Base-by-base conservation (phyloP, 2,113 vertebrate genomes). In the Haplochromis burtoni region DNA sequence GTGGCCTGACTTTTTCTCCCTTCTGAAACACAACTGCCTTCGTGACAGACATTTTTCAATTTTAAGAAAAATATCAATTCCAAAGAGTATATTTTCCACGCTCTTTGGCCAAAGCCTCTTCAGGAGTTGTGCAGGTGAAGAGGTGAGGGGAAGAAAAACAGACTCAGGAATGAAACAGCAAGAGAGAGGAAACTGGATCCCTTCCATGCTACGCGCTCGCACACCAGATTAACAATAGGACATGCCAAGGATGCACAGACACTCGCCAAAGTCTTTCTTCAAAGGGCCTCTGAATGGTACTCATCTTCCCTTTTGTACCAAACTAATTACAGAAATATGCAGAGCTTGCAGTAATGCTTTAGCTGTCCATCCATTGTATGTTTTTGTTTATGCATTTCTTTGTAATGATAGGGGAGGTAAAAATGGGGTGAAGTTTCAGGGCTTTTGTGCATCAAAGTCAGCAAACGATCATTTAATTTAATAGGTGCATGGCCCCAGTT, bases 171-270 rank as follows among this genome's bases (percentile, higher is more conserved):
- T 84, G 81, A 86, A 91, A 83, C 59, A 55, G 55, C 54, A 79
- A 90, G 54, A 66, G 76, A 92, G 63, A 91, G 85, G 84, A 94
- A 90, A 89, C 89, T 89, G 86, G 87, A 91, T 81, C n/a, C 24
- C 16, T 86, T 90, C 19, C 80, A 84, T 55, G 54, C 84, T 89
- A 81, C 12, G 49, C n/a, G 29, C 82, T 68, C 13, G 6, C 51
- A 73, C 68, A 87, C 24, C 54, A 93, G 85, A 93, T 82, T 40
- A 82, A 49, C 45, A 86, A 53, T 1, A 66, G 19, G 10, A n/a
- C n/a, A 73, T 42, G 85, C 87, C 90, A 93, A 93, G 35, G 86
- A 90, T 88, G 86, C 90, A 91, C 40, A 76, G 78, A 81, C 38
- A 84, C 31, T 79, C 40, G 86, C 86, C 91, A 92, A 95, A 57